phyloP scores from a whole-genome alignment of 2,797 vertebrate genomes.

The Ptychadena robeensis region DNA sequence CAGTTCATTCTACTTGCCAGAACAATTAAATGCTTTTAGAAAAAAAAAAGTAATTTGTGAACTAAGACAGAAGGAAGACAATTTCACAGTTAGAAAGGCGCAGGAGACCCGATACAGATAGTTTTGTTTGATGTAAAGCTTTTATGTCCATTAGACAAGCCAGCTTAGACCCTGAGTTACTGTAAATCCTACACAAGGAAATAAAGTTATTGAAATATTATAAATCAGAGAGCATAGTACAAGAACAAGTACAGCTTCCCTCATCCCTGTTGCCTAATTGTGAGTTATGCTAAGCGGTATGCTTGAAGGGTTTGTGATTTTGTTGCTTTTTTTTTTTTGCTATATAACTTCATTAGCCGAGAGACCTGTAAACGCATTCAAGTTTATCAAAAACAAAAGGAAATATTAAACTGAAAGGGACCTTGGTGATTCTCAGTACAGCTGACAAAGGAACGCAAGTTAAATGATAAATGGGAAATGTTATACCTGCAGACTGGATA shows the following conservation, averaged over 20 bases:
- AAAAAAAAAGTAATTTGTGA: conserved; percentile 45
- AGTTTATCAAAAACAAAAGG: too few relatives aligned
- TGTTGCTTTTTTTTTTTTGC: too few relatives aligned
- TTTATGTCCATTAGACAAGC: conserved; percentile 39
- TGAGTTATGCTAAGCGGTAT: not conserved
- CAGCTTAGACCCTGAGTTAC: conserved; percentile 9
- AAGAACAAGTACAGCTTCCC: not conserved
- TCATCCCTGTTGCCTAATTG: not conserved
- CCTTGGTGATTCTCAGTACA: too few relatives aligned
- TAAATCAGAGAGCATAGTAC: not conserved
- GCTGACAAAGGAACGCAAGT: too few relatives aligned
- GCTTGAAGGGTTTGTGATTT: not conserved
- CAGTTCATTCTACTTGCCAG: conserved; percentile 36
- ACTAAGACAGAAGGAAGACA: conserved; percentile 12
- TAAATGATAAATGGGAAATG: too few relatives aligned
- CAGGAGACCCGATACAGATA: not conserved
- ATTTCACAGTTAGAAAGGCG: not conserved
- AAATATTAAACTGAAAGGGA: too few relatives aligned
- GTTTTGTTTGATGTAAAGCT: conserved; percentile 27
- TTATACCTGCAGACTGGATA: too few relatives aligned
- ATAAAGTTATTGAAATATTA: conserved; percentile 25
- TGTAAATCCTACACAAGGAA: conserved; percentile 21
- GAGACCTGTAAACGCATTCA: too few relatives aligned
- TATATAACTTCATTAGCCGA: too few relatives aligned
- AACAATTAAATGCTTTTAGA: conserved; percentile 50